Percentiles rank a stretch among this genome's conserved stretches.
Conservation (phyloP, 2,113 vertebrate species). For the Cyanoderma ruficeps region DNA sequence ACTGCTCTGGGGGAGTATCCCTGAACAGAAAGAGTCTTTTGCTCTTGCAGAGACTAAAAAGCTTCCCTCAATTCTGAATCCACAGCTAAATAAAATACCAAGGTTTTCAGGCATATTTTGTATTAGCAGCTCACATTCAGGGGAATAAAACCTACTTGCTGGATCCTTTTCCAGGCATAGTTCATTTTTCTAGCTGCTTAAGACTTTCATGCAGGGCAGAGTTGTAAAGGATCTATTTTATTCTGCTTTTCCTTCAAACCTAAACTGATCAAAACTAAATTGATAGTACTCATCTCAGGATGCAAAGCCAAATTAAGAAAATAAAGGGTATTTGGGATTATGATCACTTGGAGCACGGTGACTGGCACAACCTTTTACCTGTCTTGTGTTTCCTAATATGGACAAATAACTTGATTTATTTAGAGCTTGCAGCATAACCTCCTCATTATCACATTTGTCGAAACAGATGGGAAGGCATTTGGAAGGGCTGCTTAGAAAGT, state of each 20-base stretch:
- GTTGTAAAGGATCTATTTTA: neutral
- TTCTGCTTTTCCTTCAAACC: neutral
- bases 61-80: neutral
- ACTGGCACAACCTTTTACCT: constrained; percentile 25
- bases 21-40: neutral
- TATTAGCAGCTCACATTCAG: neutral
- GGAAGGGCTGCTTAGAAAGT: constrained; percentile 62
- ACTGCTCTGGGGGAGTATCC: neutral
- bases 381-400: neutral
- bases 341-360: rapidly evolving
- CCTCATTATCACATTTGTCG: constrained; percentile 79
- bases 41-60: neutral
- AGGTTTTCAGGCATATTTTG: neutral
- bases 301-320: neutral
- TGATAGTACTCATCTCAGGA: neutral
- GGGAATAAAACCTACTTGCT: neutral
- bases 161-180: neutral
- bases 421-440: constrained; percentile 62
- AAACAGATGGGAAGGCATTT: constrained; percentile 81
- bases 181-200: neutral
- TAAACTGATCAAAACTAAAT: neutral
- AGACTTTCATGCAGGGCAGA: neutral
- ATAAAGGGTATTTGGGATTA: neutral
- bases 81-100: neutral
- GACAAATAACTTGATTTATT: constrained; percentile 9